These are phyloP conservation scores for Coturnix japonica DNA, from an alignment of 2,113 vertebrate species.

Conservation along the genomic window DNA sequence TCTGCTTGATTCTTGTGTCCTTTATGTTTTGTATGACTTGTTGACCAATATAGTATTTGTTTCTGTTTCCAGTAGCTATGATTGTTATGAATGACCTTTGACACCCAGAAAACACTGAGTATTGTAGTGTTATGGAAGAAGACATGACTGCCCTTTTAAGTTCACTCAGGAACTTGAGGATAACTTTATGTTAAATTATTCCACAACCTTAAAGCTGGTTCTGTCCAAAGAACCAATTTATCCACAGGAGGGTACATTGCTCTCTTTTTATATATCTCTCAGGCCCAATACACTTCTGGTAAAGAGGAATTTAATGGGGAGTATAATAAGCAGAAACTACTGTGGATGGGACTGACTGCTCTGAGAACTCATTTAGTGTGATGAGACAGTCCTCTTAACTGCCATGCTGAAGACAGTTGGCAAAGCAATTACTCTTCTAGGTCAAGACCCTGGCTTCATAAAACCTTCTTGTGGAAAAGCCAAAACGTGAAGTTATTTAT, in stretches of 20 bases:
- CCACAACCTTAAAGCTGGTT: neutral
- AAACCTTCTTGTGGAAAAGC: neutral
- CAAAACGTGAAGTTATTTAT: neutral
- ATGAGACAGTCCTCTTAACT: neutral
- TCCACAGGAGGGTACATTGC: neutral
- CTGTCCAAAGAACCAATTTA: neutral
- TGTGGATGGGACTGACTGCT: neutral
- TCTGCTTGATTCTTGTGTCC: neutral
- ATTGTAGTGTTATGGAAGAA: neutral
- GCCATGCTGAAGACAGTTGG: neutral
- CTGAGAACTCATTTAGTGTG: neutral
- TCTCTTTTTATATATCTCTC: neutral
- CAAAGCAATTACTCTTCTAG: neutral
- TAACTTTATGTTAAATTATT: constrained; percentile 18
- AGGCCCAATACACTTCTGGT: neutral
- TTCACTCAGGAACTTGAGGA: neutral
- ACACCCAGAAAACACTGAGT: neutral
- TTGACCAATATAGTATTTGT: neutral
- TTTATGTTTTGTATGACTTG: neutral
- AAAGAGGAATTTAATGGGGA: constrained; percentile 11
- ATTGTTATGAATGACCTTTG: neutral
- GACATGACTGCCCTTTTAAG: neutral
- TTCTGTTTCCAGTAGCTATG: neutral
- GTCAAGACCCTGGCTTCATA: neutral
- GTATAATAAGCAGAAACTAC: constrained; percentile 6